A percentile compares a stretch with the other conserved stretches of the same genome.
Evolutionary conservation across 2,888 invertebrate genomes (phyloP).

Genomic region (Pediacus dermestoides): DNA sequence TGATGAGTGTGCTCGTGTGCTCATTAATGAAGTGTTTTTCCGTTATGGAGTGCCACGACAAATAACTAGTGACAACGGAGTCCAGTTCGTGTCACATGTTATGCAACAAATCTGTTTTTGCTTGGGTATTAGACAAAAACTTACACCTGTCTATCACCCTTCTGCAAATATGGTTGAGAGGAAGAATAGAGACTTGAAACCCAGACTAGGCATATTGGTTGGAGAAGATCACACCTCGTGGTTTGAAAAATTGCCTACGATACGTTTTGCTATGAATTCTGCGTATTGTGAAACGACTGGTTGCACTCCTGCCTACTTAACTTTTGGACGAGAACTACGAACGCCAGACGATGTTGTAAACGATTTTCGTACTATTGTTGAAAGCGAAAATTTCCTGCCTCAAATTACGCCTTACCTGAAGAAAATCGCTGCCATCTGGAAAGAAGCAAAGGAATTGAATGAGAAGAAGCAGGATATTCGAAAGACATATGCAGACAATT

Average conservation of each 20-base stretch:
- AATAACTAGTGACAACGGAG: constrained; percentile 38
- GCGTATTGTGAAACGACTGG: constrained; percentile 33
- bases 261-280: constrained; percentile 44
- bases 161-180: constrained; percentile 17
- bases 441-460: constrained; percentile 13
- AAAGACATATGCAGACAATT: constrained; percentile 15
- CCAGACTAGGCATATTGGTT: constrained; percentile 34
- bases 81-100: constrained; percentile 31
- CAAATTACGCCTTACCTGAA: constrained; percentile 34
- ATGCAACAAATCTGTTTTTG: constrained; percentile 35
- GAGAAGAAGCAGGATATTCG: constrained; percentile 18
- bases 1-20: constrained; percentile 20
- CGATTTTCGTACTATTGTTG: constrained; percentile 30
- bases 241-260: constrained; percentile 34
- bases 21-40: constrained; percentile 26
- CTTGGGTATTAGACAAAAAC: constrained; percentile 30
- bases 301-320: constrained; percentile 38
- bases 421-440: constrained; percentile 8
- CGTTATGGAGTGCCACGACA: constrained; percentile 36
- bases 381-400: constrained; percentile 34
- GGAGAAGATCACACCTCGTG: constrained; percentile 36
- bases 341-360: constrained; percentile 34
- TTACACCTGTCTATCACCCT: constrained; percentile 28
- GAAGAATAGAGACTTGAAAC: constrained; percentile 34
- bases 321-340: constrained; percentile 40